Percentiles rank a stretch among this genome's conserved stretches.
Conservation (phyloP, 2,888 invertebrate species). For the Leucophenga montana region DNA sequence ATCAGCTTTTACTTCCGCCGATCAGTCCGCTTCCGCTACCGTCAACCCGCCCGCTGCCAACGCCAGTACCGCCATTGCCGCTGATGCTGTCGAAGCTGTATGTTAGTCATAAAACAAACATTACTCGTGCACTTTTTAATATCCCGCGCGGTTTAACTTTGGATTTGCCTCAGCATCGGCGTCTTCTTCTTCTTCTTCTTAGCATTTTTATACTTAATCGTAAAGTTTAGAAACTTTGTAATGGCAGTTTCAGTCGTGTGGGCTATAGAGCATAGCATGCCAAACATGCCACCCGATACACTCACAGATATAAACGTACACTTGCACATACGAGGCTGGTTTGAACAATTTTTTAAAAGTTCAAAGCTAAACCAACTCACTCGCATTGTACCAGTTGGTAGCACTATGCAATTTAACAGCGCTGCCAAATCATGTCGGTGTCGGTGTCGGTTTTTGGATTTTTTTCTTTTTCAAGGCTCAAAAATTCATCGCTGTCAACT, state of each 20-base stretch:
- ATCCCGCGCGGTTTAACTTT: slow-evolving; percentile 70
- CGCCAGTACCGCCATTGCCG: no score
- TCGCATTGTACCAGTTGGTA: no score
- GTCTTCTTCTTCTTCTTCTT: slow-evolving; percentile 20
- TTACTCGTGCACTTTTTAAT: slow-evolving; percentile 71
- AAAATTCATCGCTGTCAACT: no score
- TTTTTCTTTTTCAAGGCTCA: no score
- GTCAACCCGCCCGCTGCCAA: slow-evolving; percentile 23
- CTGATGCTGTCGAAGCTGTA: no score
- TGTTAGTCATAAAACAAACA: slow-evolving; percentile 65
- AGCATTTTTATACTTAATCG: slow-evolving; percentile 66
- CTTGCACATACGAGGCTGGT: neutral
- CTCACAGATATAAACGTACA: neutral
- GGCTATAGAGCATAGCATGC: neutral
- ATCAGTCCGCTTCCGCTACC: slow-evolving; percentile 10
- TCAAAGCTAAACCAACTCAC: no score
- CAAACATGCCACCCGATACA: neutral
- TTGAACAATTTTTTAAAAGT: neutral
- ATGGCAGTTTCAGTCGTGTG: slow-evolving; percentile 42
- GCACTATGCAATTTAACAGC: no score
- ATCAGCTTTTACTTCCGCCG: slow-evolving; percentile 2
- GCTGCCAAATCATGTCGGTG: no score
- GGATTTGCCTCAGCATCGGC: slow-evolving; percentile 33
- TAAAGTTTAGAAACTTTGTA: slow-evolving; percentile 72
- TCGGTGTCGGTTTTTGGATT: no score